Conservation (phyloP, 2,797 vertebrate genomes). For the Allobates femoralis region DNA sequence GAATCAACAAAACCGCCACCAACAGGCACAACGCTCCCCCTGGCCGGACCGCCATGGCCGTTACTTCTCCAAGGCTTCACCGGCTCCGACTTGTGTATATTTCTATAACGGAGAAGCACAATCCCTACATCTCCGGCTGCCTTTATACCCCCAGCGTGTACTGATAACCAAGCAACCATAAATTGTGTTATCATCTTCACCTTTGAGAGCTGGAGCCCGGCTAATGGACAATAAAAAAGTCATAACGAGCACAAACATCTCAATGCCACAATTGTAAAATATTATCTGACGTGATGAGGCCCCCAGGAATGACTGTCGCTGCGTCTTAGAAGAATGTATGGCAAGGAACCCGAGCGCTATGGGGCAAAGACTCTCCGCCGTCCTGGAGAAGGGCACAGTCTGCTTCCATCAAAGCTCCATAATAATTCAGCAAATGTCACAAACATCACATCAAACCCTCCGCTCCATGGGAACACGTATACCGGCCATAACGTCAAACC, state of each 20-base stretch:
- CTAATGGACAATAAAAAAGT: conserved; percentile 29
- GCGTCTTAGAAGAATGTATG: background rate
- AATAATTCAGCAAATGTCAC: conserved; percentile 4
- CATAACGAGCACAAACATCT: conserved; percentile 27
- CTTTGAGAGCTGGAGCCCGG: conserved; percentile 67
- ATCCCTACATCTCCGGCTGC: background rate
- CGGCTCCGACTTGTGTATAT: conserved; percentile 2
- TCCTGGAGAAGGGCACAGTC: background rate
- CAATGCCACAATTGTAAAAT: conserved; percentile 52
- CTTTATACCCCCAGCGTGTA: conserved; percentile 66
- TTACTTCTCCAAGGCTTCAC: background rate
- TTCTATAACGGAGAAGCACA: background rate
- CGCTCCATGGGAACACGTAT: background rate
- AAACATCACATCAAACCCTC: conserved; percentile 3
- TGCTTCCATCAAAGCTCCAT: background rate
- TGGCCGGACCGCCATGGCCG: conserved; percentile 50
- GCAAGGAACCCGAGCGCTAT: background rate
- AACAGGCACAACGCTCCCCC: background rate
- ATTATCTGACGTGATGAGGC: conserved; percentile 37
- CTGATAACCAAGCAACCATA: conserved; percentile 67
- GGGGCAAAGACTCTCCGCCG: background rate
- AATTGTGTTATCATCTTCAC: conserved; percentile 68
- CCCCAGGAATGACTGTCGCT: conserved; percentile 22
- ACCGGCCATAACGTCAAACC: too few relatives aligned
- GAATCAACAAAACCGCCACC: conserved; percentile 5